Conservation (phyloP, 2,113 vertebrate genomes). For the Sitta europaea region DNA sequence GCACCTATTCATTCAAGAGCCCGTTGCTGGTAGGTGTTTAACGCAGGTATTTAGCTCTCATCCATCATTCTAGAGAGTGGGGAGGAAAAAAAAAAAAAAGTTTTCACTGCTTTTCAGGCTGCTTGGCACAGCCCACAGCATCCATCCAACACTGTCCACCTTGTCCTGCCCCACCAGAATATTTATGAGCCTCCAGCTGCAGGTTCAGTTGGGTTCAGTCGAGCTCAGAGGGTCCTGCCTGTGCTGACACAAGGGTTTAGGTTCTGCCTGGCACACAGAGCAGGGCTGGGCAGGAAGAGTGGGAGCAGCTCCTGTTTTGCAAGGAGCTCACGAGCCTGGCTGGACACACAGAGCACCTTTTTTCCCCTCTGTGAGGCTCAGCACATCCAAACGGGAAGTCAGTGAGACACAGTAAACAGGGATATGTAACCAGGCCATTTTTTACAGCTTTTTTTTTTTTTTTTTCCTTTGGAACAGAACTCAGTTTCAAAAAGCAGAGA, state of each 20-base stretch:
- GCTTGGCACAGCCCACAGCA: neutral
- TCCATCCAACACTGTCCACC: neutral
- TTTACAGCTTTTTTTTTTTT: neutral
- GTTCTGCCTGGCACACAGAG: neutral
- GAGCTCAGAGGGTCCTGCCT: neutral
- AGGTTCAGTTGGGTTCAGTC: neutral
- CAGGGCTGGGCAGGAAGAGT: neutral
- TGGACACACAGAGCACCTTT: slow-evolving; percentile 12
- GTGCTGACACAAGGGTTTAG: neutral
- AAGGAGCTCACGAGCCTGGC: neutral
- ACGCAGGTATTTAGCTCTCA: neutral
- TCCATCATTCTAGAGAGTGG: neutral
- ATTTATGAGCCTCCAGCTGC: neutral
- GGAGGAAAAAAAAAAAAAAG: rapidly evolving
- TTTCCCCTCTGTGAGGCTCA: neutral
- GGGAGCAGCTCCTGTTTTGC: neutral
- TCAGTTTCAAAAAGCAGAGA: neutral
- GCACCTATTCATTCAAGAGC: neutral
- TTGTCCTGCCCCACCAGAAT: neutral
- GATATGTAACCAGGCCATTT: neutral
- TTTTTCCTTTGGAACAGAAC: slow-evolving; percentile 6
- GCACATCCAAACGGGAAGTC: slow-evolving; percentile 57
- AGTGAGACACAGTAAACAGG: slow-evolving; percentile 37
- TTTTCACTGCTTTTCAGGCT: neutral
- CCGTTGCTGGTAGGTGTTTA: neutral